Conservation (phyloP, 2,113 vertebrate genomes). For the Callorhinus ursinus region DNA sequence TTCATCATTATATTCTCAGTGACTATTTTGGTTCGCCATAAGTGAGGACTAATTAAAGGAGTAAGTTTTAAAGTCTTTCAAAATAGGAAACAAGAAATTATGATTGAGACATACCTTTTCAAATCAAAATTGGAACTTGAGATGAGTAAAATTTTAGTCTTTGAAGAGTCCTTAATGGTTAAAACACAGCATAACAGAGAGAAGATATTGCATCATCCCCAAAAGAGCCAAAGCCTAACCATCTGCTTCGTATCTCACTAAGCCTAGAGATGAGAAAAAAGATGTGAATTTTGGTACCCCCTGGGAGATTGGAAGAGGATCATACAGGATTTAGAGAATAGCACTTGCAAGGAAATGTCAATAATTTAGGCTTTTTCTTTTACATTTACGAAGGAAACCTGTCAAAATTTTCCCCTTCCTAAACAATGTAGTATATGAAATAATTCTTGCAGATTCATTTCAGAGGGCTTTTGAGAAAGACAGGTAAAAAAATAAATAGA, state of each 20-base stretch:
- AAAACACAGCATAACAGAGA: conserved; percentile 21
- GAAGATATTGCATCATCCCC: conserved; percentile 30
- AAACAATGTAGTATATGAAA: not conserved
- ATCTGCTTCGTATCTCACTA: conserved; percentile 79
- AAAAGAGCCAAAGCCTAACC: conserved; percentile 71
- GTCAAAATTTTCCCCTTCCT: not conserved
- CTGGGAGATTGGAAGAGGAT: conserved; percentile 46
- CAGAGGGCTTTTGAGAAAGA: conserved; percentile 34
- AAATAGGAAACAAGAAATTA: not conserved
- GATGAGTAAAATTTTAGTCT: not conserved
- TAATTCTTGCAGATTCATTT: conserved; percentile 43
- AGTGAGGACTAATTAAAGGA: not conserved
- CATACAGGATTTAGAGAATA: conserved; percentile 14
- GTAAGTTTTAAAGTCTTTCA: not conserved
- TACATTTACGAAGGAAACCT: conserved; percentile 4
- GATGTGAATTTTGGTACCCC: conserved; percentile 45
- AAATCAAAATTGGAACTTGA: not conserved
- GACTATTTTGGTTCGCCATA: not conserved
- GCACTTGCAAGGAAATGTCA: conserved; percentile 27
- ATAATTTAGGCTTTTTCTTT: conserved; percentile 58
- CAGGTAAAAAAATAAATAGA: not conserved
- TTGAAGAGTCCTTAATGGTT: not conserved
- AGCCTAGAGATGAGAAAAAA: conserved; percentile 68
- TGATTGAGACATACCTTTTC: not conserved
- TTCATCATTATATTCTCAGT: not conserved